Evolutionary conservation across 2,797 vertebrate genomes (phyloP).

Genomic region (Neopelma chrysocephalum): DNA sequence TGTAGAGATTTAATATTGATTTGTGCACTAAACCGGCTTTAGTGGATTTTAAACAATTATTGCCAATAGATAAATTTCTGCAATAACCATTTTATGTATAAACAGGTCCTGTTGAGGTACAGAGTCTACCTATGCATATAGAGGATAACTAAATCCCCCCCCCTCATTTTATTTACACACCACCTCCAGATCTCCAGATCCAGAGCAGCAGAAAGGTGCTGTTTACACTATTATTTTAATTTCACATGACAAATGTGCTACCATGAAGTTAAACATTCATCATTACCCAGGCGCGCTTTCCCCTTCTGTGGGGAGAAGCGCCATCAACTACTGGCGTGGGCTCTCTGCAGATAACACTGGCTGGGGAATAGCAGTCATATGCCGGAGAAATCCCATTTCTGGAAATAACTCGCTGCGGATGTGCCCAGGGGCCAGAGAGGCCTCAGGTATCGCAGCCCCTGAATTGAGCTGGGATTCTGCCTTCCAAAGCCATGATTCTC

Average conservation of each 20-base stretch:
- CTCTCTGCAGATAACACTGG: background rate
- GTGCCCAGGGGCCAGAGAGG: background rate
- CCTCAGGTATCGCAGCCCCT: background rate
- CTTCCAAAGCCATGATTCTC: conserved; percentile 49
- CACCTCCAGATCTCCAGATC: background rate
- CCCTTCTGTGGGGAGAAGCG: background rate
- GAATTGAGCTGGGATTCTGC: conserved; percentile 38
- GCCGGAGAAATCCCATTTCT: background rate
- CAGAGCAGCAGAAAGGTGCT: background rate
- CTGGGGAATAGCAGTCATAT: background rate
- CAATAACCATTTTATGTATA: background rate
- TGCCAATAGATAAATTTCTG: background rate
- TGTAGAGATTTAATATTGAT: conserved; percentile 34
- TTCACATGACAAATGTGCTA: conserved; percentile 20
- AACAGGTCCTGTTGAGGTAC: background rate
- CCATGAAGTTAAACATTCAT: conserved; percentile 7
- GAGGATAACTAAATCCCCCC: background rate
- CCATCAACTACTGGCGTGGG: background rate
- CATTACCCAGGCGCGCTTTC: background rate
- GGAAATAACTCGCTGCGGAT: accelerated
- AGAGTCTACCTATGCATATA: background rate
- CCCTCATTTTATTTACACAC: background rate
- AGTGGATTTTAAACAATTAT: conserved; percentile 30
- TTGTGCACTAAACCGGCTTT: background rate
- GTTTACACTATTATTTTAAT: conserved; percentile 39